Evolutionary conservation across 2,797 vertebrate species (phyloP), one percentile per base, ranked within the genome.

Genomic region (Oryzias dopingdopingensis): DNA sequence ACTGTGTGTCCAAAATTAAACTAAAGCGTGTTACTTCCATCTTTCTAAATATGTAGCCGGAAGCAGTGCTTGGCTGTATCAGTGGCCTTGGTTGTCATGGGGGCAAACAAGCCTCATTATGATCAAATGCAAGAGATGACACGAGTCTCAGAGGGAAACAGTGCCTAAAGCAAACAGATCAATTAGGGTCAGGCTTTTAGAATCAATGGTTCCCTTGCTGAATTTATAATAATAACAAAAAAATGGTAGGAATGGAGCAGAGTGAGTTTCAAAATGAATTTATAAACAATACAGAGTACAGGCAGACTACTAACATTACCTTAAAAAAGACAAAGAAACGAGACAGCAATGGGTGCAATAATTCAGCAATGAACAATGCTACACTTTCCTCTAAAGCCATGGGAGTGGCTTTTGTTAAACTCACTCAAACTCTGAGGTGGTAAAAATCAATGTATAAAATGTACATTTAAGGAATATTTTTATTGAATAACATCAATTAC

Each of bases 91-190:
- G 81, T 85, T 86, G 83, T 83, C 84, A 88, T 84, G 82, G 82
- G 74, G 79, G 81, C 84, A 76, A 86, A 90, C 82, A 82, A 82
- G 78, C 74, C 77, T 85, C 66, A 85, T 86, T 83, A 87, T 73
- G 77, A 86, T 87, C 83, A 86, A 83, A 85, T 17, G 66, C 72
- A 84, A 68, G 75, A 79, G 62, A 85, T 74, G 74, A 85, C 81
- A 79, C 62, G 49, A 60, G 58, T 68, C 63, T 65, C 49, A 43
- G 58, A 76, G 67, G 67, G 72, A 81, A 73, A 75, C 45, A 15
- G 42, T 67, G 64, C 66, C 68, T 67, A 76, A 75, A 67, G 79
- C 72, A 51, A 53, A 53, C 61, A 72, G 70, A 83, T 86, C 83
- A 86, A 84, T 80, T 82, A 72, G 81, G 80, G 83, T 83, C 67